Conservation (phyloP, 1,140 invertebrate species). For the Drosophila melanica region DNA sequence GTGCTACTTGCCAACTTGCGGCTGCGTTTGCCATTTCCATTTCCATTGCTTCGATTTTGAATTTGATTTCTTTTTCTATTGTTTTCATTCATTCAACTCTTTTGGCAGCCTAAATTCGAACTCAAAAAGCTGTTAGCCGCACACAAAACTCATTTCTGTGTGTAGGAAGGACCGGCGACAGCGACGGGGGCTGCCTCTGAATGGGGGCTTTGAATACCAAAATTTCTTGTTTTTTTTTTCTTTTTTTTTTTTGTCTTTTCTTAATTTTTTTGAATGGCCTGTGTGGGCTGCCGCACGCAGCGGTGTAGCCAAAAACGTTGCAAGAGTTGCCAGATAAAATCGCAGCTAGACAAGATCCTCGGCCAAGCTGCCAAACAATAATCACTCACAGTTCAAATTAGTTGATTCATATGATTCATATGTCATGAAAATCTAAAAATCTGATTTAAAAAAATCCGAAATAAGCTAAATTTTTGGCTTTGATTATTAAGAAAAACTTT, state of each 20-base stretch:
- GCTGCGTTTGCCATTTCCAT: slow-evolving; percentile 34
- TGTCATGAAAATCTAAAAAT: too few species aligned
- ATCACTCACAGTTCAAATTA: slow-evolving; percentile 33
- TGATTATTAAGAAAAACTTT: too few species aligned
- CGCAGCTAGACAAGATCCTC: slow-evolving; percentile 22
- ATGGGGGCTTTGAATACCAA: slow-evolving; percentile 40
- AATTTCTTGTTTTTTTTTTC: slow-evolving; percentile 19
- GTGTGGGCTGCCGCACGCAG: slow-evolving; percentile 57
- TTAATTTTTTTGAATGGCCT: slow-evolving; percentile 41
- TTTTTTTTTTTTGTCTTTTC: too few species aligned
- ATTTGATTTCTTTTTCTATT: slow-evolving; percentile 31
- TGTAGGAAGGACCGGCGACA: slow-evolving; percentile 67
- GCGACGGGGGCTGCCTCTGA: slow-evolving; percentile 31
- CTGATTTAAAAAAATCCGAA: too few species aligned
- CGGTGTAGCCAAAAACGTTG: slow-evolving; percentile 39
- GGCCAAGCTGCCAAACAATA: neutral
- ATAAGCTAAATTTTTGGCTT: too few species aligned
- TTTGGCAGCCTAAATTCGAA: slow-evolving; percentile 43
- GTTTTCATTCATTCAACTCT: slow-evolving; percentile 50
- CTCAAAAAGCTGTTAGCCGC: slow-evolving; percentile 42
- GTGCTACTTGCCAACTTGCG: slow-evolving; percentile 69
- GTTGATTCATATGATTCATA: too few species aligned
- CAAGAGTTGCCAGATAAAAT: slow-evolving; percentile 53
- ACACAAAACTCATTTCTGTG: slow-evolving; percentile 40
- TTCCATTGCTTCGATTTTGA: slow-evolving; percentile 2